Evolutionary conservation across 2,888 invertebrate species (phyloP).

Genomic region (Osmoderma eremita): DNA sequence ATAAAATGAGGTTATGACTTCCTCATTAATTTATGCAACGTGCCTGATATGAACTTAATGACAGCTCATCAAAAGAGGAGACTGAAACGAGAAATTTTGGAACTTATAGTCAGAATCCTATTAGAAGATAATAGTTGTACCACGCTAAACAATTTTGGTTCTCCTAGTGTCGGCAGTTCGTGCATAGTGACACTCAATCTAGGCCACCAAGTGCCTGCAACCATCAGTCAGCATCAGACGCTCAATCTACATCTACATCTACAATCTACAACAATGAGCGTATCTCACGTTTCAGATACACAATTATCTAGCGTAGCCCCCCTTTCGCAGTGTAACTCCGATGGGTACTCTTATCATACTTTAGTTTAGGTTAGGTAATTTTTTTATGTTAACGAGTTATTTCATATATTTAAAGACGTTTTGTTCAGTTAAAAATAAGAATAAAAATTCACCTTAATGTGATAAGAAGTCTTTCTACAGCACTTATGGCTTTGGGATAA

Average conservation of each 20-base stretch:
- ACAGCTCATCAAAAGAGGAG: constrained; percentile 6
- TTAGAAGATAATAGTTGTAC: constrained; percentile 5
- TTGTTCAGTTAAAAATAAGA: constrained; percentile 4
- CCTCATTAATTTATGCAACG: no score
- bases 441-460: constrained; percentile 7
- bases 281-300: no score
- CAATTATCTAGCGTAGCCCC: not conserved
- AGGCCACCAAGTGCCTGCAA: not conserved
- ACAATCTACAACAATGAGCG: no score
- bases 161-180: not conserved
- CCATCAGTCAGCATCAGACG: no score
- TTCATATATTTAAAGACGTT: constrained; percentile 2
- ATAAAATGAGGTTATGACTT: no score
- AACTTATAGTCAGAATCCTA: constrained; percentile 10
- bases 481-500: constrained; percentile 15
- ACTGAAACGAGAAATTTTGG: constrained; percentile 5
- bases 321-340: constrained; percentile 2
- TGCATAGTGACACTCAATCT: not conserved
- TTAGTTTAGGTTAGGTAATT: not conserved
- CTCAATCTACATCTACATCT: no score
- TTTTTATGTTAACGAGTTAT: constrained; percentile 5
- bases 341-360: constrained; percentile 7
- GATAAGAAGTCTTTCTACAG: constrained; percentile 7
- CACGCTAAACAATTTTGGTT: constrained; percentile 1
- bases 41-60: constrained; percentile 7